A percentile compares a stretch with the other conserved stretches of the same genome.
These are phyloP conservation scores for Megaceryle alcyon DNA, from an alignment of 2,797 vertebrate species.

Conservation along the genomic window DNA sequence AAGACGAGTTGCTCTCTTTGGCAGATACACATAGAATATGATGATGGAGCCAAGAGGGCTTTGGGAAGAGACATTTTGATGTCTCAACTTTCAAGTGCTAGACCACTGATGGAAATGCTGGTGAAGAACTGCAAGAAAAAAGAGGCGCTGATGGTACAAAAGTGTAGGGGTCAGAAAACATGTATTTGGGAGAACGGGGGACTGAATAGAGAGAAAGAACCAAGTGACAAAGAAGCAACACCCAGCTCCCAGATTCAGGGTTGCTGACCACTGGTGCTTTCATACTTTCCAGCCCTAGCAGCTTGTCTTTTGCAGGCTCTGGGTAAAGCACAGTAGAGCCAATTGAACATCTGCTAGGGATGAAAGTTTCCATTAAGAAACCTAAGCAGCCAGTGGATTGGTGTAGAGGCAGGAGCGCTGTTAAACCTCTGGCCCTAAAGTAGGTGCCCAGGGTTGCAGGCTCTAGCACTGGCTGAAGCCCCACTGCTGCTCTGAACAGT, in stretches of 20 bases:
- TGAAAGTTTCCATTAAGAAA: background rate
- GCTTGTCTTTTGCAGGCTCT: accelerated
- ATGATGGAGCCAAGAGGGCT: background rate
- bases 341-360: background rate
- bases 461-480: background rate
- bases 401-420: background rate
- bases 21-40: background rate
- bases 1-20: background rate
- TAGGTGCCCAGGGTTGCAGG: too few relatives aligned
- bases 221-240: background rate
- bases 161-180: background rate
- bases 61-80: background rate
- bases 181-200: background rate
- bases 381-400: background rate
- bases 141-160: background rate
- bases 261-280: background rate
- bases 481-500: background rate
- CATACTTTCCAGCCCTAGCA: background rate
- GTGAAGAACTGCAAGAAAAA: background rate
- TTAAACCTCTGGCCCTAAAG: background rate
- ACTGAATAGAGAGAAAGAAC: background rate
- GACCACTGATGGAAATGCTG: background rate
- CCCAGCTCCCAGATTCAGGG: accelerated
- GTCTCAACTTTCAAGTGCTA: background rate
- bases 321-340: background rate